Evolutionary conservation across 2,113 vertebrate genomes (phyloP), one percentile per base, ranked within the genome.

Genomic region (Corvus moneduloides): DNA sequence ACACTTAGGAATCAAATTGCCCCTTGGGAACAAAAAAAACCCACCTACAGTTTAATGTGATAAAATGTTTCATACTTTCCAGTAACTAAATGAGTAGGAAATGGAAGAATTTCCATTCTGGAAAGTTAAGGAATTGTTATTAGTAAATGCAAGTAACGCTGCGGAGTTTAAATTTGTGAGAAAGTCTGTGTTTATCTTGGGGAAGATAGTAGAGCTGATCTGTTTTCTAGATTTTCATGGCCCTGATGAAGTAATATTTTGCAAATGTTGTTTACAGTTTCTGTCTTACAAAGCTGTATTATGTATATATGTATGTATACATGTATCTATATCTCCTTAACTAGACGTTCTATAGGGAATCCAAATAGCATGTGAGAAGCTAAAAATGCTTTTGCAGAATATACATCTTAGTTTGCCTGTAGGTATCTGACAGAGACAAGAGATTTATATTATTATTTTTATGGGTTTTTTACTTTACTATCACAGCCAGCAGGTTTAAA

Each of bases 241-340:
- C 44, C 19, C 16, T 55, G 67, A 76, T 87, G 91, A 95, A 91
- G 27, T 63, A 94, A 81, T 86, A 93, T 68, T 95, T 91, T 93
- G 92, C 72, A 95, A 96, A 96, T 95, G 88, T 91, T 96, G 78
- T 86, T 95, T 95, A 95, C 20, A 74, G 30, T 61, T 91, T 55
- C 85, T 48, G 52, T 56, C 68, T 79, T 72, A 77, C 11, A 41
- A 86, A 88, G 20, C 26, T 2, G 0, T 84, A 49, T 63, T 66
- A 67, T 80, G 30, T 69, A n/a, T 71, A 41, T 74, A 9, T 24
- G 3, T 54, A 13, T n/a, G 10, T 58, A 12, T 58, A 16, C 13
- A 16, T 52, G 6, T 63, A 16, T 54, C 30, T 41, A 2, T 62
- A 10, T 74, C 19, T 73, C 35, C 35, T 64, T 75, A 86, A 81